Evolutionary conservation across 1,140 invertebrate genomes (phyloP), one percentile per base, ranked within the genome.

Genomic region (Habropoda laboriosa): DNA sequence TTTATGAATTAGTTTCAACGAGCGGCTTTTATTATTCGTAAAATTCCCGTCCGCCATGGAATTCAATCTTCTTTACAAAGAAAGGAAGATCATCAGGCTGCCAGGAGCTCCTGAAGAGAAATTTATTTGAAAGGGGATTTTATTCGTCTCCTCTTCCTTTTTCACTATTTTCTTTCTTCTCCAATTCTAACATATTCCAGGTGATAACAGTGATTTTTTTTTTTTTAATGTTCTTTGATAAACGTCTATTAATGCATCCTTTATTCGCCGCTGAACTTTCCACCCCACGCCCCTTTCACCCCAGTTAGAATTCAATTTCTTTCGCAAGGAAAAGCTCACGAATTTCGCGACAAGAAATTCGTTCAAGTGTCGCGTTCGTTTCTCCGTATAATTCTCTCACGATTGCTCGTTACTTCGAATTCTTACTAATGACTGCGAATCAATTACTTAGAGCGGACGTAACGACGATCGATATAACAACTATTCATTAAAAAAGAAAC

Each of bases 81-180:
- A 57, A 67, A 47, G 55, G 53, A 60, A 57, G 73, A 76, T 76
- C 73, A 53, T 42, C 67, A 42, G 53, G 73, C 73, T 55, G 38
- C 45, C 61, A n/a, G 49, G 63, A 68, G 40, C 40, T 49, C 32
- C 51, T 47, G 32, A 58, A 70, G 74, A 70, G 53, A 70, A 77
- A 77, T 77, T 70, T 70, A 77, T 70, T 77, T 77, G 64, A 77
- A 77, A 77, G 64, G 51, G 58, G 66, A 70, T 68, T 58, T 77
- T 47, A 38, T 70, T 58, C 63, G 30, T 58, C 55, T 42, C 40
- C 18, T 8, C 27, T 18, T 32, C 49, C 5, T 21, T 30, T 32
- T 40, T 49, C 5, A 6, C 18, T 49, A n/a, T 70, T 21, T 47
- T 18, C 38, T n/a, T 0, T 1, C 18, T 27, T 18, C 30, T 21